A percentile compares a stretch with the other conserved stretches of the same genome.
Conservation (phyloP, 2,797 vertebrate species). For the Crenuchus spilurus region DNA sequence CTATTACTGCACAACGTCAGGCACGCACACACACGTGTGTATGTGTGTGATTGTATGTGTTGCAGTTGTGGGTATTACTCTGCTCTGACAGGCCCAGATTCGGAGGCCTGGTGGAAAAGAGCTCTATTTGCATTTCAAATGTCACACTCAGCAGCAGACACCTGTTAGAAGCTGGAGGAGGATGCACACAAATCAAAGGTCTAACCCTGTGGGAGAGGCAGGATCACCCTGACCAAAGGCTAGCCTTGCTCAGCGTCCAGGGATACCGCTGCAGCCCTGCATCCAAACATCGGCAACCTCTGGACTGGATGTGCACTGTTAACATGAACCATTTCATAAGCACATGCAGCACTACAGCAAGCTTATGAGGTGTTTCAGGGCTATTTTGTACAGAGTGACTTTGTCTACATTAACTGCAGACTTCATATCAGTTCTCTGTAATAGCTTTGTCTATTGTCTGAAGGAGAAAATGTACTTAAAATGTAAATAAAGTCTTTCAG, state of each 20-base stretch:
- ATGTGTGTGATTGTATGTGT: constrained; percentile 15
- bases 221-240: constrained; percentile 53
- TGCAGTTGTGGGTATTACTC: constrained; percentile 50
- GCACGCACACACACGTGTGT: background rate
- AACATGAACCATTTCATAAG: constrained; percentile 11
- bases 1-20: constrained; percentile 5
- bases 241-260: constrained; percentile 24
- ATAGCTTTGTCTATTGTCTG: no score
- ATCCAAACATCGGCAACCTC: background rate
- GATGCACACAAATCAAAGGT: constrained; percentile 65
- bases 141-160: constrained; percentile 62
- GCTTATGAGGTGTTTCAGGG: background rate
- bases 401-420: background rate
- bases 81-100: constrained; percentile 57
- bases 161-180: constrained; percentile 62
- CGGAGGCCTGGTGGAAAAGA: constrained; percentile 60
- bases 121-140: constrained; percentile 70
- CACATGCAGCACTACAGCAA: background rate
- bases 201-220: constrained; percentile 60
- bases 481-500: no score
- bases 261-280: constrained; percentile 29
- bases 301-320: constrained; percentile 15
- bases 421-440: no score
- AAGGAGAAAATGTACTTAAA: no score
- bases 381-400: background rate